Evolutionary conservation across 1,140 invertebrate species (phyloP), one percentile per base, ranked within the genome.

Genomic region (Rhizoglyphus robini): DNA sequence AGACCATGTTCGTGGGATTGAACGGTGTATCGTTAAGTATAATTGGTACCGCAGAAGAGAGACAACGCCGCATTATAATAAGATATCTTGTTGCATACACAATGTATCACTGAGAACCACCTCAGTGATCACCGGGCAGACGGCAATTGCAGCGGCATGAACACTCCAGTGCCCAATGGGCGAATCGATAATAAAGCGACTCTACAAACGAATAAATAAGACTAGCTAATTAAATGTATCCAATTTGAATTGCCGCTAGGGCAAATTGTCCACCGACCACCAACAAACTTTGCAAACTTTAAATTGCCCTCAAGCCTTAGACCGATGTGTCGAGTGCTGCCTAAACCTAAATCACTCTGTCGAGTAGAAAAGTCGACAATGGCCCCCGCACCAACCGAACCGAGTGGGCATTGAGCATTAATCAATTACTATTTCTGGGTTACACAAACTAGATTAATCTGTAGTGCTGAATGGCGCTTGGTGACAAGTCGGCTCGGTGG

Each of bases 1-100:
- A 41, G 8, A 18, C 36, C 8, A 41, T 8, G 51, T 54, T 54
- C 8, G 23, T 54, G 23, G 8, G 51, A 54, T 54, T 32, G 23
- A 54, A 54, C 51, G 51, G 51, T n/a, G n/a, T 54, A 54, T 54
- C 51, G 51, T 20, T 54, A 54, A 11, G 51, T 11, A 54, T 54
- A 54, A 54, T 54, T 54, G 51, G 23, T 54, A 54, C 23, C 51
- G 51, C 8, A 8, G 23, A 32, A 11, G 23, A 54, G 51, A 54
- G 51, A 54, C 31, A 25, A 54, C 23, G 23, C 8, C 23, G 23
- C 51, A 23, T 15, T 15, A 54, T 8, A 54, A 8, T 18, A 54
- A 23, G 51, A 11, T 54, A 54, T 54, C 51, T 54, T 54, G 51
- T 54, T 54, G 51, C 51, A 54, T 54, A 23, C 51, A 54, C 51